phyloP scores from a whole-genome alignment of 2,797 vertebrate species.

The Sebastes aleutianus region DNA sequence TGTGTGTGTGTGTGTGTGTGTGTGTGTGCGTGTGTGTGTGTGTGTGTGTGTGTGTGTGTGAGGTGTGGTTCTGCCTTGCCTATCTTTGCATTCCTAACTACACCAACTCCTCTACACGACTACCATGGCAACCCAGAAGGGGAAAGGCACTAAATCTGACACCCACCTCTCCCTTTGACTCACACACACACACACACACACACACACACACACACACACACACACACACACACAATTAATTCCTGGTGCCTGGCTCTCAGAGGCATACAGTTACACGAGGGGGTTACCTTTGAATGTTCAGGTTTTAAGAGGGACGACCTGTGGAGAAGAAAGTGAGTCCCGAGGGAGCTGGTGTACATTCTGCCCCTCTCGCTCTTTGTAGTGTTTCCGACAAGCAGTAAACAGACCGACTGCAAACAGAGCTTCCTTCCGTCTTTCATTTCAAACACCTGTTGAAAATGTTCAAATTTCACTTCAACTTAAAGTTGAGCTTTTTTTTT shows the following conservation, averaged over 20 bases:
- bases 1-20: not conserved
- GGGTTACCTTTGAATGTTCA: slow-evolving; percentile 61
- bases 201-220: too few species aligned
- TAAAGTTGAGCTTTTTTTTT: not conserved
- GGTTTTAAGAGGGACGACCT: slow-evolving; percentile 68
- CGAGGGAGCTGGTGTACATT: slow-evolving; percentile 49
- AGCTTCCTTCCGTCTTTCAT: slow-evolving; percentile 37
- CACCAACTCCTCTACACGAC: slow-evolving; percentile 55
- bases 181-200: too few species aligned
- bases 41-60: not conserved
- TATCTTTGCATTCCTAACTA: slow-evolving; percentile 77
- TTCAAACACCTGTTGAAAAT: slow-evolving; percentile 58
- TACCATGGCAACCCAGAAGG: slow-evolving; percentile 68
- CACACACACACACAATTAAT: slow-evolving; percentile 34
- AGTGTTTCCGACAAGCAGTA: slow-evolving; percentile 58
- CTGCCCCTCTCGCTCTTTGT: slow-evolving; percentile 42
- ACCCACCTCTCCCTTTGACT: slow-evolving; percentile 53
- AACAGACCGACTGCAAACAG: slow-evolving; percentile 61
- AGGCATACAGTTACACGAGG: slow-evolving; percentile 70
- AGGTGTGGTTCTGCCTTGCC: slow-evolving; percentile 59
- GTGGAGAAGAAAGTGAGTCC: slow-evolving; percentile 70
- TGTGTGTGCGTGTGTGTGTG: too few species aligned
- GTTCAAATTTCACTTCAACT: slow-evolving; percentile 51
- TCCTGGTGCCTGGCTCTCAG: slow-evolving; percentile 69
- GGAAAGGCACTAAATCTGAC: slow-evolving; percentile 66